Evolutionary conservation across 2,797 vertebrate genomes (phyloP).

Genomic region (Esox masquinongy): DNA sequence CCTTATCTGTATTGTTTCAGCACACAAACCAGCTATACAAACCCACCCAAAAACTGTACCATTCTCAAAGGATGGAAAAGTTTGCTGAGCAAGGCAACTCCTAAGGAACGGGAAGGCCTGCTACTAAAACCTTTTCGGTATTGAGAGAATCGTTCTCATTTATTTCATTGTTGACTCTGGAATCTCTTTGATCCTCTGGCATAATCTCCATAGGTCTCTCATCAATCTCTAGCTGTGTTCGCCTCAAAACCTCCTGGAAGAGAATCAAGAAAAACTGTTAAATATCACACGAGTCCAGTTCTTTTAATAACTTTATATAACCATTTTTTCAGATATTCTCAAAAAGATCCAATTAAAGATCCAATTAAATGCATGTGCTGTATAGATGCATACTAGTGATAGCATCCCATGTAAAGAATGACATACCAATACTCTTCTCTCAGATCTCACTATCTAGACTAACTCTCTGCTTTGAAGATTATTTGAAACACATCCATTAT

Average conservation of each 20-base stretch:
- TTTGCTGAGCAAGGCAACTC: slow-evolving; percentile 41
- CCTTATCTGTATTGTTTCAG: slow-evolving; percentile 15
- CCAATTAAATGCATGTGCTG: not conserved
- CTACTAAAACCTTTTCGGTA: slow-evolving; percentile 23
- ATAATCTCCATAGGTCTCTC: slow-evolving; percentile 2
- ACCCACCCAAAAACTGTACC: slow-evolving; percentile 7
- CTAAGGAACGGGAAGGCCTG: slow-evolving; percentile 26
- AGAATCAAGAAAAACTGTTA: not conserved
- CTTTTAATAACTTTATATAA: not conserved
- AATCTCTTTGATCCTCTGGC: slow-evolving; percentile 34
- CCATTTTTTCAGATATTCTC: not conserved
- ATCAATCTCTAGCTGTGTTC: not conserved
- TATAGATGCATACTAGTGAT: not conserved
- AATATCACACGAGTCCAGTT: not conserved
- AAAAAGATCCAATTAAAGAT: not conserved
- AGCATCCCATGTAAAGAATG: not conserved
- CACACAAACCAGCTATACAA: not conserved
- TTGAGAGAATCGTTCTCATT: slow-evolving; percentile 9
- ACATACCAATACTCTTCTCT: not conserved
- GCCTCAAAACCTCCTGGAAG: not conserved
- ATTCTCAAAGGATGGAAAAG: slow-evolving; percentile 25
- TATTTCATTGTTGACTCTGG: slow-evolving; percentile 18
- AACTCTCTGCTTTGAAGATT: not conserved
- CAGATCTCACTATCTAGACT: not conserved
- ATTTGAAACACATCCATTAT: not conserved